phyloP scores from a whole-genome alignment of 1,140 invertebrate species.

The Drosophila sp. region DNA sequence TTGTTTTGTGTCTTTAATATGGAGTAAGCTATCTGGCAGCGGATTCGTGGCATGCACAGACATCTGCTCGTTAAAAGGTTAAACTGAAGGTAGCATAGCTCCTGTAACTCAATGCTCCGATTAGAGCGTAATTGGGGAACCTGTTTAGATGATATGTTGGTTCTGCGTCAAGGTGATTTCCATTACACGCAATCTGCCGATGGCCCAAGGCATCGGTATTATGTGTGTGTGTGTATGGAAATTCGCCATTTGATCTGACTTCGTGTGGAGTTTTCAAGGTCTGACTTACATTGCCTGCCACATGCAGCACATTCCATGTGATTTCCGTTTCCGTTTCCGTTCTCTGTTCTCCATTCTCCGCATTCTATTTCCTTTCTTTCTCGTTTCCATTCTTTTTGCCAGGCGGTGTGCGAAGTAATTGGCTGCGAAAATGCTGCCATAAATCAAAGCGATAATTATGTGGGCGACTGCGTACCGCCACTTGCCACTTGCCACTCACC shows the following conservation, averaged over 20 bases:
- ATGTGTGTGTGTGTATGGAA: not conserved
- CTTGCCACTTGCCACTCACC: conserved; percentile 7
- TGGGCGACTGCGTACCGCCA: conserved; percentile 67
- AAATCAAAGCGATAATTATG: conserved; percentile 82
- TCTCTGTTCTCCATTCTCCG: too few relatives aligned
- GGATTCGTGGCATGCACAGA: not conserved
- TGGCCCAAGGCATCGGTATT: not conserved
- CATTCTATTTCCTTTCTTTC: conserved; percentile 16
- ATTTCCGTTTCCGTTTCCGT: conserved; percentile 69
- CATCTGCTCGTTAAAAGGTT: not conserved
- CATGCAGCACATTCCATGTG: conserved; percentile 45
- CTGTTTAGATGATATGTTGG: conserved; percentile 10
- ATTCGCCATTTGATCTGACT: not conserved
- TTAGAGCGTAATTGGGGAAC: conserved; percentile 6
- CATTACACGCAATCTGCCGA: conserved; percentile 40
- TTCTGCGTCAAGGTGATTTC: conserved; percentile 34
- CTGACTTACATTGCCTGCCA: conserved; percentile 17
- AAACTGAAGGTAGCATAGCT: not conserved
- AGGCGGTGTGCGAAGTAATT: conserved; percentile 68
- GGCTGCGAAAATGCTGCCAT: conserved; percentile 80
- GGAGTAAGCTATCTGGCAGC: not conserved
- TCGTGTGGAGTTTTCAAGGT: conserved; percentile 7
- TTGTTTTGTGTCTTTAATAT: too few relatives aligned
- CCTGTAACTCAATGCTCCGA: not conserved
- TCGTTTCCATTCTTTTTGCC: conserved; percentile 16